phyloP scores from a whole-genome alignment of 2,888 invertebrate species.

The Gandaritis pyraliata region DNA sequence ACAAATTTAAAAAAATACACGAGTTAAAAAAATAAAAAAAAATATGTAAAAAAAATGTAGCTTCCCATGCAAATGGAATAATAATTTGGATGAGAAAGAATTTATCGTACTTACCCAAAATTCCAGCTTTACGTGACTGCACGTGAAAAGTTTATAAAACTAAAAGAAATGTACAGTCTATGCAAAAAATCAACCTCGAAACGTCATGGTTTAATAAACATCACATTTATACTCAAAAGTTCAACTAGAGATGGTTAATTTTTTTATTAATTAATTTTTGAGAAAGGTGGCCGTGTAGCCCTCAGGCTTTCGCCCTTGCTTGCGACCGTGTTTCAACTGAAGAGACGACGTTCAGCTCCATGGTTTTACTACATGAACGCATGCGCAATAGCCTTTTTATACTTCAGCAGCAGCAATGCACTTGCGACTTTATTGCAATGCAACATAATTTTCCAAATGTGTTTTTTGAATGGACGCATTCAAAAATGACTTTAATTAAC shows the following conservation, averaged over 20 bases:
- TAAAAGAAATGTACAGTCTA: not conserved
- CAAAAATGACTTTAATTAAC: not conserved
- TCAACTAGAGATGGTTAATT: too few species aligned
- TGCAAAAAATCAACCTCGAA: not conserved
- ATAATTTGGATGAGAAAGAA: too few species aligned
- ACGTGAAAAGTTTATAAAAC: not conserved
- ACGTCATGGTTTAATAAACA: not conserved
- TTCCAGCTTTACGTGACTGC: not conserved
- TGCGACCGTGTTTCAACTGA: conserved; percentile 1
- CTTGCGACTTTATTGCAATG: conserved; percentile 32
- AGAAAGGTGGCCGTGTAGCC: not conserved
- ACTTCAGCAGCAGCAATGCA: conserved; percentile 18
- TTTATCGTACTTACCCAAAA: not conserved
- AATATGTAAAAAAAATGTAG: too few species aligned
- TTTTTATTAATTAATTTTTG: not conserved
- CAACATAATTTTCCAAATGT: conserved; percentile 2
- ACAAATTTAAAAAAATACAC: too few species aligned
- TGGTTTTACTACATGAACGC: conserved; percentile 20
- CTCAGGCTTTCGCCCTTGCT: not conserved
- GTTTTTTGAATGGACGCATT: not conserved
- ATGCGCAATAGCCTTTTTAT: conserved; percentile 8
- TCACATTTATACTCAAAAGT: too few species aligned
- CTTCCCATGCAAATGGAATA: too few species aligned
- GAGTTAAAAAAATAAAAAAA: too few species aligned
- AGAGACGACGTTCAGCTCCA: not conserved